Conservation (phyloP, 2,797 vertebrate species). For the Pyrrhura leucotis region DNA sequence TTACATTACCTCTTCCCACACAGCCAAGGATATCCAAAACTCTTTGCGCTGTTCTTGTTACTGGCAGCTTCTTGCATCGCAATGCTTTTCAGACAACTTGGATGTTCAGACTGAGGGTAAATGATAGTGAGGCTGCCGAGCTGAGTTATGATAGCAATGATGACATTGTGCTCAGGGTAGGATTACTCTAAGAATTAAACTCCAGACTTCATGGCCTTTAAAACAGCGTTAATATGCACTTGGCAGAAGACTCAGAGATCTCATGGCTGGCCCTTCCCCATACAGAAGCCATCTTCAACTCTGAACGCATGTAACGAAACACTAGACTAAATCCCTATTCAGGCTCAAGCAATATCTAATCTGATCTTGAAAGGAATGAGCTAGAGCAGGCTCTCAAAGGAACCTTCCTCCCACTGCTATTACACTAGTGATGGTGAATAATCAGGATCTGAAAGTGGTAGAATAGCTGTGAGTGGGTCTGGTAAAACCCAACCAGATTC, state of each 20-base stretch:
- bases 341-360: slow-evolving; percentile 22
- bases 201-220: background rate
- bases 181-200: background rate
- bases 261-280: background rate
- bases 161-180: background rate
- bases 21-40: background rate
- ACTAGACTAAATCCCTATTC: slow-evolving; percentile 7
- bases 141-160: slow-evolving; percentile 10
- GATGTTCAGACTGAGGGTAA: slow-evolving; percentile 6
- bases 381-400: slow-evolving; percentile 22
- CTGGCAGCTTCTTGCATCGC: background rate
- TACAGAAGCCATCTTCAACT: slow-evolving; percentile 21
- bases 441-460: background rate
- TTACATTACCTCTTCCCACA: background rate
- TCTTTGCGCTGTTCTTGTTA: background rate
- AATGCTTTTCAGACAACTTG: background rate
- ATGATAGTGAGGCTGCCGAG: background rate
- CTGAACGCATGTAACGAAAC: slow-evolving; percentile 3
- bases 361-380: slow-evolving; percentile 48
- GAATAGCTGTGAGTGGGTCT: background rate
- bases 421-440: background rate
- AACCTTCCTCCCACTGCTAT: background rate
- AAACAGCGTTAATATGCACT: background rate
- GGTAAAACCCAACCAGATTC: background rate
- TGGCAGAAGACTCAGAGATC: background rate